A percentile compares a stretch with the other conserved stretches of the same genome.
phyloP scores from a whole-genome alignment of 2,888 invertebrate species.

The Entomobrya multifasciata region DNA sequence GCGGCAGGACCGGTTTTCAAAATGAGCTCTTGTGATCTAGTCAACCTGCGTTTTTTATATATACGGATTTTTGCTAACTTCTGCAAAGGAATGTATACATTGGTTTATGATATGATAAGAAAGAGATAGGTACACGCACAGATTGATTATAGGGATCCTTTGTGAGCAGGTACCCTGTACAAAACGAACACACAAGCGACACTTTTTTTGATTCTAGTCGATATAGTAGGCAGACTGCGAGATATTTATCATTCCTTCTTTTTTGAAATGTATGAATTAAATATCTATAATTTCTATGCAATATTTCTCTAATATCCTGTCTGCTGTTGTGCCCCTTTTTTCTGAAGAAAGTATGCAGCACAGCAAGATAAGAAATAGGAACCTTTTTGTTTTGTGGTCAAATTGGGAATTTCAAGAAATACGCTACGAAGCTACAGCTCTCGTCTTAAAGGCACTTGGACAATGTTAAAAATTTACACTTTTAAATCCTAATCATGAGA shows the following conservation, averaged over 20 bases:
- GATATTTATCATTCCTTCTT: constrained; percentile 47
- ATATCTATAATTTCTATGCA: constrained; percentile 16
- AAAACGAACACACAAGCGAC: neutral
- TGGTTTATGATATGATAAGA: constrained; percentile 19
- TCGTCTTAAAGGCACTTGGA: neutral
- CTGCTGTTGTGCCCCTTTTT: constrained; percentile 56
- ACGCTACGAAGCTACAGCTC: no score
- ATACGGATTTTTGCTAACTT: constrained; percentile 25
- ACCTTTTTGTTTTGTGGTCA: neutral
- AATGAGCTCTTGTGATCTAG: constrained; percentile 68
- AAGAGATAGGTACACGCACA: neutral
- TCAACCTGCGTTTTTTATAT: constrained; percentile 64
- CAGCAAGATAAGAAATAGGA: neutral
- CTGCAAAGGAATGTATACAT: constrained; percentile 32
- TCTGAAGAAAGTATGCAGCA: constrained; percentile 17
- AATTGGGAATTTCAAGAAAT: neutral
- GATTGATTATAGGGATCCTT: neutral
- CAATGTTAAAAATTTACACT: neutral
- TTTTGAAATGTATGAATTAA: constrained; percentile 45
- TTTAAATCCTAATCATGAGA: constrained; percentile 2
- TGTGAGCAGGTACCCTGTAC: neutral
- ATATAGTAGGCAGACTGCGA: constrained; percentile 4
- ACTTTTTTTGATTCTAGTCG: neutral
- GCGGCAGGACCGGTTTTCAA: constrained; percentile 72
- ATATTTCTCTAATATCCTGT: constrained; percentile 55